A percentile compares a stretch with the other conserved stretches of the same genome.
Conservation (phyloP, 1,140 invertebrate genomes). For the Bombus fervidus region DNA sequence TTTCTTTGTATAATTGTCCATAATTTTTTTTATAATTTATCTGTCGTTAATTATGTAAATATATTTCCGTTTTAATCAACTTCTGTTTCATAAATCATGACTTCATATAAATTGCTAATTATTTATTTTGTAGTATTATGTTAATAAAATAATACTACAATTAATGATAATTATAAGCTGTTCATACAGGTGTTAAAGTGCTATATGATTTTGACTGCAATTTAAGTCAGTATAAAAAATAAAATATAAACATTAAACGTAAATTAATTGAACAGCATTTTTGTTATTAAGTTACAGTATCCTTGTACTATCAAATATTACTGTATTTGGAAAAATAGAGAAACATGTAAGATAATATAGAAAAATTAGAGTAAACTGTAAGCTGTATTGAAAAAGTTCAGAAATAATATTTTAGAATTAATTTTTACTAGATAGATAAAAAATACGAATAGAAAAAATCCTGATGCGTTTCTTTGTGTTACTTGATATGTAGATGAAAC, state of each 20-base stretch:
- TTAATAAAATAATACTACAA: conserved; percentile 17
- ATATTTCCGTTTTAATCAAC: conserved; percentile 36
- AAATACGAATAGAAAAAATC: conserved; percentile 3
- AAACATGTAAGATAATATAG: neutral
- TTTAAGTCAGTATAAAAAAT: neutral
- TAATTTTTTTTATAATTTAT: conserved; percentile 52
- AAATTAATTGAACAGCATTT: conserved; percentile 7
- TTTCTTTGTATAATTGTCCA: conserved; percentile 55
- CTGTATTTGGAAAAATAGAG: neutral
- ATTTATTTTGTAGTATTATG: conserved; percentile 42
- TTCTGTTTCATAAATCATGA: conserved; percentile 16
- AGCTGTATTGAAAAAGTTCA: neutral
- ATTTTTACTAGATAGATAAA: conserved; percentile 6
- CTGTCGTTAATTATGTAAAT: conserved; percentile 50
- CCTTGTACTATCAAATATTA: neutral
- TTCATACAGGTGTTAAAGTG: neutral
- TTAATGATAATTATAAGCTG: conserved; percentile 11
- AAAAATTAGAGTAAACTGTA: neutral
- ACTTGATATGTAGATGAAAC: conserved; percentile 19
- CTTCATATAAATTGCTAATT: conserved; percentile 21
- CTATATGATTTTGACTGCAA: neutral
- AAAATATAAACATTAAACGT: conserved; percentile 1
- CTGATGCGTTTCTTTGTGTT: neutral
- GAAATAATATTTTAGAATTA: conserved; percentile 47
- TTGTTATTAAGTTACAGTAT: neutral